Percentiles rank a stretch among this genome's conserved stretches.
phyloP scores from a whole-genome alignment of 2,797 vertebrate genomes.

The Rachycentron canadum region DNA sequence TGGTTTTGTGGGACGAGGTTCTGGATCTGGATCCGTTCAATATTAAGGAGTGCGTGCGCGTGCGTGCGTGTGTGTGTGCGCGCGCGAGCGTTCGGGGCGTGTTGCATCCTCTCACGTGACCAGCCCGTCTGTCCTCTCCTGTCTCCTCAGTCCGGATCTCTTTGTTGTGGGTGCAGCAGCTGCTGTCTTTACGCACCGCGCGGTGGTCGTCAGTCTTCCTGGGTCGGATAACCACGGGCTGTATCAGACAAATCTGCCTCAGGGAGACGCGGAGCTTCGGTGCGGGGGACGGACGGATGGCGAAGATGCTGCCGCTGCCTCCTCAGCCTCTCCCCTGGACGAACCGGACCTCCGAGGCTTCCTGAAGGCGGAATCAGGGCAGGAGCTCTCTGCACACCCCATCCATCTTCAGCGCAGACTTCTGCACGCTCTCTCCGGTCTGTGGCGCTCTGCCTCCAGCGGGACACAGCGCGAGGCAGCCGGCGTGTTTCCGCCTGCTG shows the following conservation, averaged over 20 bases:
- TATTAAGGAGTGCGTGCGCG: too few relatives aligned
- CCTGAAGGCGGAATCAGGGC: conserved; percentile 44
- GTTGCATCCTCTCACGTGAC: conserved; percentile 65
- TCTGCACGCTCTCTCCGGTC: not conserved
- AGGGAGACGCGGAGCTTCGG: conserved; percentile 6
- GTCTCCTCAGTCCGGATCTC: conserved; percentile 60
- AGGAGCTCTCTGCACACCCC: conserved; percentile 19
- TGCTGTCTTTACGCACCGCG: conserved; percentile 46
- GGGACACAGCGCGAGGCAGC: conserved; percentile 35
- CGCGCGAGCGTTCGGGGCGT: too few relatives aligned
- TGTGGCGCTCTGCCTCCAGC: conserved; percentile 1
- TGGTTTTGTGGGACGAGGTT: too few relatives aligned
- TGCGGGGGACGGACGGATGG: conserved; percentile 38
- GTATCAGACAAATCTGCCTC: not conserved
- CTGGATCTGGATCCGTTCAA: too few relatives aligned
- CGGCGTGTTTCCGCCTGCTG: not conserved
- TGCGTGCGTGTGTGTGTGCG: too few relatives aligned
- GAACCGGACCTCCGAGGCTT: conserved; percentile 39
- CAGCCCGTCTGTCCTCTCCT: conserved; percentile 42
- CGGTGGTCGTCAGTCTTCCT: too few relatives aligned
- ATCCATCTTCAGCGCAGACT: conserved; percentile 35
- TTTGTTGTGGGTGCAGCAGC: conserved; percentile 74
- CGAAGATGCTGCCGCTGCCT: conserved; percentile 57
- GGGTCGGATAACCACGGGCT: not conserved
- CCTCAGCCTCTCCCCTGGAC: conserved; percentile 30